phyloP scores from a whole-genome alignment of 92 coral and sea anemone species.

The Epizoanthus rinbou region DNA sequence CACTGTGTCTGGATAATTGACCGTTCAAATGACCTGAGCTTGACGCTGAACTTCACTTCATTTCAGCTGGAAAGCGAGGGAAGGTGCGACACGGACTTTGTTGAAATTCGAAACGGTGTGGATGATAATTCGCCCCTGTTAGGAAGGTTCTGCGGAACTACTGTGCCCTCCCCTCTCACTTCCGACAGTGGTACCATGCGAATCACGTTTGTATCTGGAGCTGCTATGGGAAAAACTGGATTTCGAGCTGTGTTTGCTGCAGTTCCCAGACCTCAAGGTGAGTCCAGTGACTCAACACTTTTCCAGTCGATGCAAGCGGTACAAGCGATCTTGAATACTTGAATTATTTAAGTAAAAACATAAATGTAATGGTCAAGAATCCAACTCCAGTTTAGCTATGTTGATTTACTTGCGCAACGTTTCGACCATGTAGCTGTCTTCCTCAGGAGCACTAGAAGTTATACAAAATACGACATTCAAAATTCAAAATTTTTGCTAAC shows the following conservation, averaged over 20 bases:
- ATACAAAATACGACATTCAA: too few species aligned
- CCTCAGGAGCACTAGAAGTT: too few species aligned
- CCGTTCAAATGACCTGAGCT: neutral
- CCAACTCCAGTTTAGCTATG: too few species aligned
- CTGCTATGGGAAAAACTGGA: neutral
- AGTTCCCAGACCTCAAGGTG: neutral
- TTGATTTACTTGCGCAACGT: too few species aligned
- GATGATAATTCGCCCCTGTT: neutral
- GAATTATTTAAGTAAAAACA: too few species aligned
- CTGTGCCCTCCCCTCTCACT: neutral
- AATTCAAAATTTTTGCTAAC: too few species aligned
- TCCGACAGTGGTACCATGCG: neutral
- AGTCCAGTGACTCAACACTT: too few species aligned
- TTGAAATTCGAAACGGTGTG: neutral
- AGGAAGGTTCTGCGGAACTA: neutral
- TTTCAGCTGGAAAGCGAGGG: neutral
- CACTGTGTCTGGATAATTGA: conserved; percentile 1
- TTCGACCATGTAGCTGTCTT: too few species aligned
- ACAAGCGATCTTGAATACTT: too few species aligned
- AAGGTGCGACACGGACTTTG: neutral
- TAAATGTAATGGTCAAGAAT: too few species aligned
- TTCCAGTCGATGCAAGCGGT: too few species aligned
- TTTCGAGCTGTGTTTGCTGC: neutral
- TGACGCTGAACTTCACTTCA: neutral
- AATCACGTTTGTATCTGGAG: neutral